Evolutionary conservation across 2,888 invertebrate species (phyloP).

Genomic region (Agrotis puta): DNA sequence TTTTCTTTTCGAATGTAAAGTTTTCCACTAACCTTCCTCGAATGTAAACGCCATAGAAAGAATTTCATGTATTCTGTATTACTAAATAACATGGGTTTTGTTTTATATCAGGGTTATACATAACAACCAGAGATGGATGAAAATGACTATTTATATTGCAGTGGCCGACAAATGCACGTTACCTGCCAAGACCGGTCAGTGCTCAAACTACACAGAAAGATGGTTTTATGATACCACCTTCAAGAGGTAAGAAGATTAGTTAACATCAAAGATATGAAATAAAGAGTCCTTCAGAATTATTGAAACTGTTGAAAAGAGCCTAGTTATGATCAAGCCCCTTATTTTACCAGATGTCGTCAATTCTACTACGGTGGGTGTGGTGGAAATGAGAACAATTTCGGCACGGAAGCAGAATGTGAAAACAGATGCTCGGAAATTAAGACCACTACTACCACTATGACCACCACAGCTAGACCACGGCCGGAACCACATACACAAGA

Average conservation of each 20-base stretch:
- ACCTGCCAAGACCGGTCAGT: conserved; percentile 94
- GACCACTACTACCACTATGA: conserved; percentile 76
- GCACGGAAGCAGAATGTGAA: conserved; percentile 92
- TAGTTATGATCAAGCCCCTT: neutral
- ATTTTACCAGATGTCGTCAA: conserved; percentile 91
- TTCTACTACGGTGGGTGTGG: conserved; percentile 98
- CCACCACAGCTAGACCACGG: conserved; percentile 76
- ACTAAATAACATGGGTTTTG: neutral
- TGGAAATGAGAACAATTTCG: conserved; percentile 97
- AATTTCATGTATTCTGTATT: neutral
- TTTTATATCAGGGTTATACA: neutral
- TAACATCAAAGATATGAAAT: neutral
- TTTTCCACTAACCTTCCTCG: too few species aligned
- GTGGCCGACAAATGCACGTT: conserved; percentile 92
- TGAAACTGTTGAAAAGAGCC: neutral
- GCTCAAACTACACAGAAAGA: conserved; percentile 93
- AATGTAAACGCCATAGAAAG: too few species aligned
- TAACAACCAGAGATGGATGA: neutral
- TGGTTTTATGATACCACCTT: conserved; percentile 96
- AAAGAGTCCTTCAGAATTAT: neutral
- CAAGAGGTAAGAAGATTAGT: conserved; percentile 78
- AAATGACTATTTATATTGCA: conserved; percentile 62
- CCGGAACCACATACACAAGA: conserved; percentile 8
- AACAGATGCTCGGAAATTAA: conserved; percentile 90
- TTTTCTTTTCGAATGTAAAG: conserved; percentile 12